Base-by-base conservation (phyloP, 2,888 invertebrate species). In the Drosophila koepferae region DNA sequence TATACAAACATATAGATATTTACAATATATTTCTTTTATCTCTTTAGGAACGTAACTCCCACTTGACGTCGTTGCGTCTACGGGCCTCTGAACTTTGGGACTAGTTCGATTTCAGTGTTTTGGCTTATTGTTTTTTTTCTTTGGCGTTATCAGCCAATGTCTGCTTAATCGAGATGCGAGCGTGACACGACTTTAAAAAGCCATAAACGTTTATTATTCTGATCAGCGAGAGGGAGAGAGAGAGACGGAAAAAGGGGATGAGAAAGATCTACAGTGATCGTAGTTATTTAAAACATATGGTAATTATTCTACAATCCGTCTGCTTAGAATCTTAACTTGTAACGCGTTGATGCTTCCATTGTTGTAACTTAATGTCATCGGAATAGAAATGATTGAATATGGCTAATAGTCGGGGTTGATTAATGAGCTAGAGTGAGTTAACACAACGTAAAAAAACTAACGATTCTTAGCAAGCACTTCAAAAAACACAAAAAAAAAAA, bases 61-160 rank as follows among this genome's bases (percentile, higher is more conserved):
- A 53, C 36, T 67, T 31, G 48, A 66, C 54, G 66, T 66, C 66
- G 67, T n/a, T 54, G 46, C 34, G 46, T n/a, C 23, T 66, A 31
- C n/a, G 41, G 36, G 12, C 1, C 14, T 9, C 18, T 8, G 23
- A 36, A 23, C 34, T 40, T 38, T 48, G 20, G 23, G n/a, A 9
- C 10, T 16, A 20, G 20, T 43, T 62, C 61, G 41, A 16, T 64
- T 31, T 9, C 8, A 12, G 38, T 38, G 28, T 31, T 51, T 46
- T 46, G 28, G 8, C n/a, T 54, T n/a, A 14, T 51, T 12, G 34
- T 36, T 7, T 51, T 7, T 51, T 34, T 20, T 18, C 34, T 63
- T 49, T 31, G 2, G 34, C 46, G 66, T 60, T 72, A 74, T 72
- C 74, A 66, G 54, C 48, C 5, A 49, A 43, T 16, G 43, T 34